A percentile compares a stretch with the other conserved stretches of the same genome.
phyloP scores from a whole-genome alignment of 2,797 vertebrate genomes.

The Leucoraja ocellata region DNA sequence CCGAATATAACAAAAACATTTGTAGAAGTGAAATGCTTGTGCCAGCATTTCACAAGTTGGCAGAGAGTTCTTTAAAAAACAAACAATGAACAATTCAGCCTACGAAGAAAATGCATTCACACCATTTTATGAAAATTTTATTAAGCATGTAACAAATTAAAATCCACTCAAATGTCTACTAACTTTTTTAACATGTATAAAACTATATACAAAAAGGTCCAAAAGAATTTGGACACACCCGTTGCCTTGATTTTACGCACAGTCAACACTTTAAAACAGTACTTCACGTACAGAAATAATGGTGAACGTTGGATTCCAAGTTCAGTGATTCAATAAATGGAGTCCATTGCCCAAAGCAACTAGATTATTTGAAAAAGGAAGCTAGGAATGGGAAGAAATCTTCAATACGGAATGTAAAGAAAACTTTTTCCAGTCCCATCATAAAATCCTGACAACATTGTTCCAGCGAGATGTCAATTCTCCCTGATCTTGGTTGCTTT shows the following conservation, averaged over 20 bases:
- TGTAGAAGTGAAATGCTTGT: not conserved
- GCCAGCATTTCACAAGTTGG: not conserved
- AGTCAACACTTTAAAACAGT: constrained; percentile 8
- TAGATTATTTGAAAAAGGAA: not conserved
- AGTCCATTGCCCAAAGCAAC: not conserved
- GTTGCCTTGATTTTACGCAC: not conserved
- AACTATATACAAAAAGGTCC: constrained; percentile 23
- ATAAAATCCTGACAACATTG: not conserved
- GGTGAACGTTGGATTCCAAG: not conserved
- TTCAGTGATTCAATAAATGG: not conserved
- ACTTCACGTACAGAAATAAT: constrained; percentile 5
- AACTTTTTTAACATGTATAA: not conserved
- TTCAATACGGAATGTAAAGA: too few relatives aligned
- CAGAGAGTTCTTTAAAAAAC: not conserved
- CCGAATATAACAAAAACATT: not conserved
- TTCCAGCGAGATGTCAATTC: not conserved
- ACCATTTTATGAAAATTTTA: not conserved
- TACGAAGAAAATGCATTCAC: not conserved
- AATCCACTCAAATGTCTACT: not conserved
- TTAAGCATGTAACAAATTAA: not conserved
- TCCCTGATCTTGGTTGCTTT: not conserved
- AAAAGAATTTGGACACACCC: not conserved
- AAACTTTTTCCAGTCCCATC: not conserved
- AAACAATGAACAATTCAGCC: not conserved
- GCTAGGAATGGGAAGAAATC: not conserved